A percentile compares a stretch with the other conserved stretches of the same genome.
These are phyloP conservation scores for Globia sparganii DNA, from an alignment of 2,888 invertebrate genomes.

Conservation along the genomic window DNA sequence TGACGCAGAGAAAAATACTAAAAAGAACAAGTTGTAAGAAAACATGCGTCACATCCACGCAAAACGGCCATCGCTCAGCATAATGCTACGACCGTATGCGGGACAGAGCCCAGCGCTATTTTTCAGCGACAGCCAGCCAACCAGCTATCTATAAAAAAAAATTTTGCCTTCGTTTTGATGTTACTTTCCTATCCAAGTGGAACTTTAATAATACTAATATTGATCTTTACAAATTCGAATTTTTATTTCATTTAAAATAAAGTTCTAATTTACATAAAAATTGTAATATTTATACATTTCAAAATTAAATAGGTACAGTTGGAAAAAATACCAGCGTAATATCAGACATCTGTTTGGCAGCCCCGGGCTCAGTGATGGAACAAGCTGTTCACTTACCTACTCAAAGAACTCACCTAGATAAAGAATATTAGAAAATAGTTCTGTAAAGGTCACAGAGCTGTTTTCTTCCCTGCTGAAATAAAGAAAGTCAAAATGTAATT, in stretches of 20 bases:
- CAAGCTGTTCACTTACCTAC: constrained; percentile 17
- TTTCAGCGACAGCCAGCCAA: background rate
- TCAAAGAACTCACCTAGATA: background rate
- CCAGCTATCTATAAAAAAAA: too few species aligned
- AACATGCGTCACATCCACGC: too few species aligned
- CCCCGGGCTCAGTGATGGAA: background rate
- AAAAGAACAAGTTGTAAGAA: too few species aligned
- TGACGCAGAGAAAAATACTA: too few species aligned
- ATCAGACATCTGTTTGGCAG: background rate
- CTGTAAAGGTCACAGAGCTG: too few species aligned
- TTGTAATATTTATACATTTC: background rate
- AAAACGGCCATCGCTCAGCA: background rate
- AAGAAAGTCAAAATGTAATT: background rate
- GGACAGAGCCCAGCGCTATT: background rate
- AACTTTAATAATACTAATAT: background rate
- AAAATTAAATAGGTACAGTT: background rate
- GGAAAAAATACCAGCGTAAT: background rate
- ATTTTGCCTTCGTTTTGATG: background rate
- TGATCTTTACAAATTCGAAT: background rate
- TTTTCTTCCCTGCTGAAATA: background rate
- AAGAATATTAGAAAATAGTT: background rate
- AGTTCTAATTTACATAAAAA: background rate
- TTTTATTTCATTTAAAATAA: background rate
- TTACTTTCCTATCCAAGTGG: background rate
- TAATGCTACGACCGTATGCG: background rate